Conservation (phyloP, 2,888 invertebrate species). For the Phymatocera aterrima region DNA sequence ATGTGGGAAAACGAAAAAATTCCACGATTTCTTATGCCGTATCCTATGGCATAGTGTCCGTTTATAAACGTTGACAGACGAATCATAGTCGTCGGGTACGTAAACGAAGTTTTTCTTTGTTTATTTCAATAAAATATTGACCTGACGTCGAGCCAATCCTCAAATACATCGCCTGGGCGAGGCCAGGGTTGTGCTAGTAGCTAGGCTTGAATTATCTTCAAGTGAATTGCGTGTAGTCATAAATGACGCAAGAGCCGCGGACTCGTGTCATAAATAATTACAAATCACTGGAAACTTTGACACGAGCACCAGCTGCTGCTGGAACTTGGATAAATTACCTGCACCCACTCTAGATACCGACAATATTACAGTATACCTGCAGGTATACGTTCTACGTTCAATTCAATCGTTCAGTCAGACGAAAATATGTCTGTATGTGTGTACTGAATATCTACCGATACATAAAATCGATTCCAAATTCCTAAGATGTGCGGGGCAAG, state of each 20-base stretch:
- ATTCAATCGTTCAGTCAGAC: background rate
- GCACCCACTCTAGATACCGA: background rate
- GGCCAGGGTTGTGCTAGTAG: background rate
- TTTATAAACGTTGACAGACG: no score
- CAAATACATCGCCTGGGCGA: background rate
- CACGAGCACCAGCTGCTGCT: background rate
- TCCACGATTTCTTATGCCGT: no score
- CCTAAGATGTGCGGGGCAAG: no score
- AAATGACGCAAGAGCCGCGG: background rate
- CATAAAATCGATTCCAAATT: no score
- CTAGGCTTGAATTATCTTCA: background rate
- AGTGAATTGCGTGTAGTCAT: background rate
- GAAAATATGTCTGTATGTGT: no score
- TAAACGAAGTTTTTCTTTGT: background rate
- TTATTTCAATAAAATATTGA: background rate
- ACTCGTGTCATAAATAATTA: background rate
- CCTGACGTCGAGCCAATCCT: constrained; percentile 18
- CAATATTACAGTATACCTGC: background rate
- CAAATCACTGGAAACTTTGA: background rate
- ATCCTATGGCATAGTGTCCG: no score
- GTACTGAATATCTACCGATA: no score
- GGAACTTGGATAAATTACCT: background rate
- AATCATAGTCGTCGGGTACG: background rate
- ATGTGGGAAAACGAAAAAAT: no score
- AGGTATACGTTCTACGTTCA: background rate